Base-by-base conservation (phyloP, 2,113 vertebrate genomes). In the Lamprotornis superbus region DNA sequence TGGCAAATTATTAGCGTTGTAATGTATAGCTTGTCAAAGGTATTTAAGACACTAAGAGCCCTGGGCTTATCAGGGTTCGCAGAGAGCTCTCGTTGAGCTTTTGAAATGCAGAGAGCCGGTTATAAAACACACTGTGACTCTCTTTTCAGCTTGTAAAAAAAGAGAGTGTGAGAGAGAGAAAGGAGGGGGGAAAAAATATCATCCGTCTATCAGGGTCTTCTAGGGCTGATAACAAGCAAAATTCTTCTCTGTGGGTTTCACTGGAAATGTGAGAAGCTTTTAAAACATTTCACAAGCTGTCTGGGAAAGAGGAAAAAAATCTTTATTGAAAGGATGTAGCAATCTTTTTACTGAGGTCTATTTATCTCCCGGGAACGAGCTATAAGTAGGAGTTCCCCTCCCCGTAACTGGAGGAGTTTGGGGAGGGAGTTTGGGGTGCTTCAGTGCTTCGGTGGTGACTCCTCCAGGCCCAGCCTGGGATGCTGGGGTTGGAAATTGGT, bases 1-100 rank as follows among this genome's bases (percentile, higher is more conserved):
- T 98, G 98, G 98, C 98, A 98, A 98, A 98, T 98, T 98, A 98
- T 98, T 98, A 98, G 98, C 97, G 97, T 98, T 97, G 97, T 99
- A 98, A 99, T 99, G 98, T 98, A 98, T 98, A 98, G 98, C 97
- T 98, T 98, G 98, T 98, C 97, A 98, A 97, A 98, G 98, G 97
- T 98, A 98, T 98, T 98, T 98, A 98, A 97, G 97, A 98, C 98
- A 98, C 98, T 98, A 98, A 97, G 97, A 98, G 98, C 98, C 98
- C 98, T 97, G 98, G 98, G 98, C 98, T 98, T 98, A 98, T 98
- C 98, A 98, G 98, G 97, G 97, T 98, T 97, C 98, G 97, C 97
- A 98, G 98, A 98, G 98, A 98, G 98, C 98, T 98, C 97, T 98
- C 87, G 95, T 98, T 95, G 97, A 98, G 98, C 98, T 98, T 98